Evolutionary conservation across 1,140 invertebrate genomes (phyloP), one percentile per base, ranked within the genome.

Genomic region (Solen grandis): DNA sequence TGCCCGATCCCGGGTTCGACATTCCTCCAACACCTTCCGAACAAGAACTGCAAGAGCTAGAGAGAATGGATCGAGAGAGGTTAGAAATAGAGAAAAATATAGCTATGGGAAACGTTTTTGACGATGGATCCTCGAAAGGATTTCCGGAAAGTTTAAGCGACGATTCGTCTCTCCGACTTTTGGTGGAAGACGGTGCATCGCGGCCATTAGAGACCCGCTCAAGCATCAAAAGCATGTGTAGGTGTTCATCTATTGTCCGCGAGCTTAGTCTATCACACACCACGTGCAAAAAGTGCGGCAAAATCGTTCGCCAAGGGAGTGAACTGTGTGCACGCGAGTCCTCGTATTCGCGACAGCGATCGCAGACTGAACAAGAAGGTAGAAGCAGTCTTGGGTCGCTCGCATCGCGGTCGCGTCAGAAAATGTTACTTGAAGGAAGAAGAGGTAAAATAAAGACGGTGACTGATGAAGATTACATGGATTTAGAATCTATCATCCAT

Each of bases 1-100:
- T 80, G 0, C 77, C 77, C 2, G 29, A 80, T 25, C 68, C 66
- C 10, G 77, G 77, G 25, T 80, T 80, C 65, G 77, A 72, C 22
- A 80, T 80, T 0, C 68, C 77, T 27, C 68, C 57, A 41, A 80
- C 77, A 31, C 77, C 77, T 14, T 78, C 54, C 3, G 62, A 55
- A 2, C 46, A 46, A 10, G 14, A 22, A 1, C 0, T 55, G 8
- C 46, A 46, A 19, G 14, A 22, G 0, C 0, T 55, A 19, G n/a
- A 36, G 8, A 13, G 27, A 5, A 25, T 55, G 5, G 73, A 52
- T 2, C 14, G 27, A 10, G 46, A 50, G 22, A 54, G 35, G 36
- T 33, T 35, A 16, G 10, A 22, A 55, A 1, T 55, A 2, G 59
- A 54, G 14, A 16, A 55, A 35, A 31, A 65, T 4, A 60, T 60